These are phyloP conservation scores for Drosophila prolongata DNA, from an alignment of 2,888 invertebrate genomes.

Conservation along the genomic window DNA sequence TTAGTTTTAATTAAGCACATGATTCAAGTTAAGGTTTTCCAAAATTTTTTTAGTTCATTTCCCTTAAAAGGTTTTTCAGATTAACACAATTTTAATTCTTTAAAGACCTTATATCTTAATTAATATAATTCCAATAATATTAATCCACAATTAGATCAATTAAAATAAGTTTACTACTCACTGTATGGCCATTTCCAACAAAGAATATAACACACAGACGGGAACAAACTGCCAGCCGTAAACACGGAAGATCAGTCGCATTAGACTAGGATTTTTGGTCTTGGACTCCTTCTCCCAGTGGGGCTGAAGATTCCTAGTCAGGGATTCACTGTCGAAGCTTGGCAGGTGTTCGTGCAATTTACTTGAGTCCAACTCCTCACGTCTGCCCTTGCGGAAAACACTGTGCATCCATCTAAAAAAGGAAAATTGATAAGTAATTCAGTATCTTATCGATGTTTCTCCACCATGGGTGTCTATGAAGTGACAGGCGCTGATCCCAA, in stretches of 20 bases:
- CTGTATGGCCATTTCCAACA: conserved; percentile 82
- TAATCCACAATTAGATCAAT: too few relatives aligned
- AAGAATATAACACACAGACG: conserved; percentile 78
- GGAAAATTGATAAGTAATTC: conserved; percentile 9
- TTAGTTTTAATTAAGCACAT: neutral
- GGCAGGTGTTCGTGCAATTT: conserved; percentile 78
- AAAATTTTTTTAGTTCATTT: too few relatives aligned
- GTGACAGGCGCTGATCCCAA: conserved; percentile 22
- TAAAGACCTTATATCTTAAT: too few relatives aligned
- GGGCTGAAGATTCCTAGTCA: conserved; percentile 84
- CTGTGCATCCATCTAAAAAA: conserved; percentile 77
- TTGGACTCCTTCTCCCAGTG: conserved; percentile 83
- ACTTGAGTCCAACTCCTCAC: conserved; percentile 63
- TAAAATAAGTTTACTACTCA: conserved; percentile 51
- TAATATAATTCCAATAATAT: too few relatives aligned
- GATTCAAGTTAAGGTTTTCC: neutral
- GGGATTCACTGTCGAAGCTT: conserved; percentile 84
- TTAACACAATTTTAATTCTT: too few relatives aligned
- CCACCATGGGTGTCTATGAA: neutral
- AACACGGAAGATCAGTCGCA: conserved; percentile 83
- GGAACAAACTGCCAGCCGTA: conserved; percentile 84
- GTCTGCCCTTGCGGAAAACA: conserved; percentile 74
- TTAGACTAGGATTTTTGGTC: conserved; percentile 81
- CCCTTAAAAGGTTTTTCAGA: too few relatives aligned
- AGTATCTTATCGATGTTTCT: conserved; percentile 39